Percentiles rank a stretch among this genome's conserved stretches.
These are phyloP conservation scores for Blastobasis lacticolella DNA, from an alignment of 2,888 invertebrate species.

Conservation along the genomic window DNA sequence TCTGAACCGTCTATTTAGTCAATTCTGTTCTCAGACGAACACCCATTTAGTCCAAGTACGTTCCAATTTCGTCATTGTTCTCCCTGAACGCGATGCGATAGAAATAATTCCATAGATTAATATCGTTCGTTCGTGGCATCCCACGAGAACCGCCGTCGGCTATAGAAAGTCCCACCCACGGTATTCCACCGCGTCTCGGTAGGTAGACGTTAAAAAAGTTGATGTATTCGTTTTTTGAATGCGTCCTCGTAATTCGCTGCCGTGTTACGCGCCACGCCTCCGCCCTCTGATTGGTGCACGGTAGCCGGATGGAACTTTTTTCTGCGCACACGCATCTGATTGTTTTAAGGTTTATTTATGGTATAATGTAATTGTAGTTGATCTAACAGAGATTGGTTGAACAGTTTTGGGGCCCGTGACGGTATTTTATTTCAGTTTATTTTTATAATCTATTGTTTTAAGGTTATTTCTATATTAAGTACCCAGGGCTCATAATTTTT, in stretches of 20 bases:
- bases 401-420: too few species aligned
- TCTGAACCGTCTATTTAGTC: too few species aligned
- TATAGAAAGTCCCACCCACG: slow-evolving; percentile 71
- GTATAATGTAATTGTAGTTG: too few species aligned
- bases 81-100: slow-evolving; percentile 1
- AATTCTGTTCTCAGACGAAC: too few species aligned
- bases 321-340: slow-evolving; percentile 30
- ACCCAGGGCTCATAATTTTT: too few species aligned
- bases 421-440: too few species aligned
- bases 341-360: slow-evolving; percentile 10
- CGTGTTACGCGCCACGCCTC: slow-evolving; percentile 63
- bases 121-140: slow-evolving; percentile 19
- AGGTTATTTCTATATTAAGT: too few species aligned
- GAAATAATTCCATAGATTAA: slow-evolving; percentile 6
- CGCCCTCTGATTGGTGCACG: slow-evolving; percentile 55
- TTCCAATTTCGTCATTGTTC: neutral
- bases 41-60: too few species aligned
- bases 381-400: too few species aligned
- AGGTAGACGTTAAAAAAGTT: slow-evolving; percentile 31
- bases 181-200: slow-evolving; percentile 29
- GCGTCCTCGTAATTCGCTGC: slow-evolving; percentile 46
- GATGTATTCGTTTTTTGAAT: slow-evolving; percentile 45
- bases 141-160: slow-evolving; percentile 58
- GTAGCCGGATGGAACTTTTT: slow-evolving; percentile 47
- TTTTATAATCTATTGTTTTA: too few species aligned